Conservation (phyloP, 2,888 invertebrate species). For the Drosophila dives region DNA sequence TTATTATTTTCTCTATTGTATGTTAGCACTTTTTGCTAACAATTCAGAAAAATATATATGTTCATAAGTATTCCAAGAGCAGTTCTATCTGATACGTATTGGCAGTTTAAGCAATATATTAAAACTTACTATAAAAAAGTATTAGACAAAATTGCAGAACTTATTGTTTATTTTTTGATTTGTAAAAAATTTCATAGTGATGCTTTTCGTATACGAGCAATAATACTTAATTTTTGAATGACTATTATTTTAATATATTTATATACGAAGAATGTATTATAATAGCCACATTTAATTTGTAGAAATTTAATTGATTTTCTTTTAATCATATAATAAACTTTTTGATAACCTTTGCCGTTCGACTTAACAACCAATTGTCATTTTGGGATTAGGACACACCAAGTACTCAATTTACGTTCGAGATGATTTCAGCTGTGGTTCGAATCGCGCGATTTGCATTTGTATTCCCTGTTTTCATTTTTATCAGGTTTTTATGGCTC, state of each 20-base stretch:
- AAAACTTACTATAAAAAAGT: not conserved
- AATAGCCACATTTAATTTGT: not conserved
- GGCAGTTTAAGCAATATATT: not conserved
- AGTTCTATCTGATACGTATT: not conserved
- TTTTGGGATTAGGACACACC: slow-evolving; percentile 20
- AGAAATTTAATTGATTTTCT: too few relatives aligned
- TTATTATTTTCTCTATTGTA: not conserved
- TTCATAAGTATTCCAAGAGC: not conserved
- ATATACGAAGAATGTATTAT: not conserved
- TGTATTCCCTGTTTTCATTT: slow-evolving; percentile 48
- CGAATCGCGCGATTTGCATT: slow-evolving; percentile 47
- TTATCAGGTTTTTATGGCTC: slow-evolving; percentile 55
- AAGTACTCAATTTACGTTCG: not conserved
- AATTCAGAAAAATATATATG: too few relatives aligned
- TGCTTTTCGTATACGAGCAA: not conserved
- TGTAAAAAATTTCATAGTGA: not conserved
- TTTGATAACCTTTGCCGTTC: not conserved
- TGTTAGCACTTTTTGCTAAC: not conserved
- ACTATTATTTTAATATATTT: not conserved
- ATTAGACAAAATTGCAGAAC: not conserved
- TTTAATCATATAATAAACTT: not conserved
- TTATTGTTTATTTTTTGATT: not conserved
- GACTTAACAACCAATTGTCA: slow-evolving; percentile 14
- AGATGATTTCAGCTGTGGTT: slow-evolving; percentile 37
- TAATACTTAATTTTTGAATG: not conserved